Evolutionary conservation across 2,888 invertebrate species (phyloP), one percentile per base, ranked within the genome.

Genomic region (Drepana falcataria): DNA sequence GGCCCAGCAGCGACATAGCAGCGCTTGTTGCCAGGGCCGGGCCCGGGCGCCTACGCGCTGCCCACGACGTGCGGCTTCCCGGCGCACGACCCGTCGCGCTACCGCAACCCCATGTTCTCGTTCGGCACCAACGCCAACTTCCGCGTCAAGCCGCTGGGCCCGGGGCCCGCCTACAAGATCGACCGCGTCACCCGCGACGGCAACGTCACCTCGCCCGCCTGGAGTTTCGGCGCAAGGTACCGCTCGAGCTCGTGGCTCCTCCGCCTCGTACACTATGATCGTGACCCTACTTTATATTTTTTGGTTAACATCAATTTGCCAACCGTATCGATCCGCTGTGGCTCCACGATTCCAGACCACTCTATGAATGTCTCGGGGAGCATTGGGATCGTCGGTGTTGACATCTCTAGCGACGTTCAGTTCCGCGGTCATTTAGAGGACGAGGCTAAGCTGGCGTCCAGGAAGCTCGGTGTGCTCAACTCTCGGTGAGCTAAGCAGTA

Each of bases 31-130:
- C 21, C 72, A 94, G 94, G 94, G 51, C 95, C 95, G 53, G 95
- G 95, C 2, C 94, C 95, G 37, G 93, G 93, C 59, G 92, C 92
- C 53, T 94, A 95, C 79, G 69, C 77, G 77, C 85, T 95, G 58
- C 94, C 94, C 9, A 81, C 93, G 1, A 91, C 93, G 35, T 91
- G 93, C 47, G 95, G 95, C 2, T 93, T 85, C 77, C 76, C 84
- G 7, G 69, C 78, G 33, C 95, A 95, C 81, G 95, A 95, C 83
- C 91, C 92, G 34, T 93, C 93, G 5, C 91, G 90, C 9, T 83
- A 88, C 71, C 90, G 94, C 63, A 91, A 91, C 77, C 95, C 95
- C 3, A 93, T 93, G 76, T 95, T 89, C 78, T 93, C 93, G 51
- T 92, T 95, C 77, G 93, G 93, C 49, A 78, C 79, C 21, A 83